phyloP scores from a whole-genome alignment of 2,797 vertebrate species.

The Ptychadena robeensis region DNA sequence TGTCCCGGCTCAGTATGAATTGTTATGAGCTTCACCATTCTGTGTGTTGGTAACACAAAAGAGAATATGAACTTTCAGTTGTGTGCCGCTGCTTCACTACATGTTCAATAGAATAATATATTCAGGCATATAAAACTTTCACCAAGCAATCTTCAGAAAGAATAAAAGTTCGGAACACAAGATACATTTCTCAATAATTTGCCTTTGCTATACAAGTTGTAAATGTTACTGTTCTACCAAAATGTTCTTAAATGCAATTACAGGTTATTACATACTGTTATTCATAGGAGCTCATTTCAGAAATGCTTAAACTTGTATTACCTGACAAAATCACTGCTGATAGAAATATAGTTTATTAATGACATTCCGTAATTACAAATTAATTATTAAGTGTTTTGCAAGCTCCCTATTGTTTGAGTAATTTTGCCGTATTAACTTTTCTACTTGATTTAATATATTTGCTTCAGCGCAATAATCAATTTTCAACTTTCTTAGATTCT shows the following conservation, averaged over 20 bases:
- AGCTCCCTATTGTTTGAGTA: background rate
- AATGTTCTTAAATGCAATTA: background rate
- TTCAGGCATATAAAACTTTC: background rate
- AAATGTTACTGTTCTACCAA: background rate
- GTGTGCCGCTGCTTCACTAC: background rate
- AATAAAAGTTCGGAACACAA: background rate
- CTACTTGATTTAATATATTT: background rate
- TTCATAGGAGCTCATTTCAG: background rate
- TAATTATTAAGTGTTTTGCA: background rate
- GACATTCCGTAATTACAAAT: conserved; percentile 2
- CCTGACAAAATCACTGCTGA: background rate
- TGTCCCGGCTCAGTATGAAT: background rate
- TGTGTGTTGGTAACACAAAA: background rate
- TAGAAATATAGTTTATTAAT: conserved; percentile 11
- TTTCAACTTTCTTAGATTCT: background rate
- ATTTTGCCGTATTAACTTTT: background rate
- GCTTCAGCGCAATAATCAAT: background rate
- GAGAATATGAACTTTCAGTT: background rate
- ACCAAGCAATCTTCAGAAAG: background rate
- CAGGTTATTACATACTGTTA: conserved; percentile 5
- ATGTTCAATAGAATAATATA: background rate
- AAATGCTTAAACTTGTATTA: background rate
- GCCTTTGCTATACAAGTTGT: background rate
- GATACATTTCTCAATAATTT: background rate
- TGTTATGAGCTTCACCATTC: background rate